phyloP scores from a whole-genome alignment of 2,888 invertebrate genomes.

The Eulithis testata region DNA sequence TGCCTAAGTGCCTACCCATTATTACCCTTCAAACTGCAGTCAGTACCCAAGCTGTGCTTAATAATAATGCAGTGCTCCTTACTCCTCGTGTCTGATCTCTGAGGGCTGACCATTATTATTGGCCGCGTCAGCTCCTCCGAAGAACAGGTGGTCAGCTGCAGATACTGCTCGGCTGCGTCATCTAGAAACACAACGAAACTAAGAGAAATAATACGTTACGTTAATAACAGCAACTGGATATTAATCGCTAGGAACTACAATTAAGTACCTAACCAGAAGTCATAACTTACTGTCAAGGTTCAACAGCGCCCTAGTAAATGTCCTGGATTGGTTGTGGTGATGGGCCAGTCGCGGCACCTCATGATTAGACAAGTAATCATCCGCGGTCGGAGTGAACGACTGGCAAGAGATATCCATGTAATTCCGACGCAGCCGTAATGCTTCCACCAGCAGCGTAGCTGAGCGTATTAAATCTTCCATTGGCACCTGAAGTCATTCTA shows the following conservation, averaged over 20 bases:
- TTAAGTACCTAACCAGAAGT: not conserved
- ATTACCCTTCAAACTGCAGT: no score
- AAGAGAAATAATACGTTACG: not conserved
- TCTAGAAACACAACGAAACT: conserved; percentile 36
- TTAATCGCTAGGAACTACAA: no score
- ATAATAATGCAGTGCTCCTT: conserved; percentile 25
- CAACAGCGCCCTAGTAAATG: conserved; percentile 80
- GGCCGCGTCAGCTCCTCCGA: conserved; percentile 53
- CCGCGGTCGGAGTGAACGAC: conserved; percentile 90
- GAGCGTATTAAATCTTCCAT: conserved; percentile 95
- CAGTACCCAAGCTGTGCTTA: not conserved
- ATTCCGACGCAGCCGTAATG: conserved; percentile 91
- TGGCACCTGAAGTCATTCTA: conserved; percentile 87
- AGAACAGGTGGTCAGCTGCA: conserved; percentile 53
- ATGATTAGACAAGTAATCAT: conserved; percentile 57
- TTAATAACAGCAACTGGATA: not conserved
- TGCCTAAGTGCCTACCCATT: no score
- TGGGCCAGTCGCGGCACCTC: conserved; percentile 36
- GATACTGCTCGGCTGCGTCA: conserved; percentile 55
- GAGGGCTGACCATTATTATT: conserved; percentile 32
- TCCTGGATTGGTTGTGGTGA: conserved; percentile 51
- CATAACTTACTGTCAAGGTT: conserved; percentile 88
- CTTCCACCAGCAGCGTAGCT: conserved; percentile 92
- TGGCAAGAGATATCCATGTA: conserved; percentile 96
- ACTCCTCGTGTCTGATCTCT: conserved; percentile 47